Base-by-base conservation (phyloP, 2,888 invertebrate species). In the Tachina lurida region DNA sequence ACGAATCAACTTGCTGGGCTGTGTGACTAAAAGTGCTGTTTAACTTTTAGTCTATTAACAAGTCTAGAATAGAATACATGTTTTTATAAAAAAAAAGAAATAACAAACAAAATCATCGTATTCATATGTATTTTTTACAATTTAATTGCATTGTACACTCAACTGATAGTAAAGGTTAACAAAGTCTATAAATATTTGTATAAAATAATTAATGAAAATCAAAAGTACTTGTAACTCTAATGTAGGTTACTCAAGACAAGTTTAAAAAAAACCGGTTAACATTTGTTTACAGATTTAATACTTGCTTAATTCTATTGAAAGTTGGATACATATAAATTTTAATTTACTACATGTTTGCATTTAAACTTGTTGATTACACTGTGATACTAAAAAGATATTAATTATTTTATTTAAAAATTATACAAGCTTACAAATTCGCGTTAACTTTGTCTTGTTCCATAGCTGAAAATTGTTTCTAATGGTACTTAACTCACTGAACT, bases 211-310 rank as follows among this genome's bases (percentile, higher is more conserved):
- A 54, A 54, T 19, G 19, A 19, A 54, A 73, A 49, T 5, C 39
- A 22, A 45, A 77, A 58, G 22, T 67, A 68, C 47, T 56, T 67
- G 74, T 41, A 62, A 74, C 52, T 68, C 15, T 17, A 54, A 71
- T 79, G 78, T 63, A 73, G 56, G 81, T 68, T 75, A 68, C 17
- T 41, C 56, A 49, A 67, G 65, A 58, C 58, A 65, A 49, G 43
- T 74, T 74, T 39, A 31, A 60, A 10, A 22, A 62, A 39, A 75
- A 75, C 68, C 74, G 68, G 81, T 75, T 75, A 39, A 68, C 12
- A 10, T 62, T 39, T 75, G 7, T 75, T 63, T 52, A 62, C 22
- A 45, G 62, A 52, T 56, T 41, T 45, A 65, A 19, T 45, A 41
- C 5, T n/a, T 22, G 5, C n/a, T 62, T 45, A 71, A 71, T 56